Conservation (phyloP, 30 jellyfish, hydroid and myxozoan genomes). For the Haliclystus octoradiatus region DNA sequence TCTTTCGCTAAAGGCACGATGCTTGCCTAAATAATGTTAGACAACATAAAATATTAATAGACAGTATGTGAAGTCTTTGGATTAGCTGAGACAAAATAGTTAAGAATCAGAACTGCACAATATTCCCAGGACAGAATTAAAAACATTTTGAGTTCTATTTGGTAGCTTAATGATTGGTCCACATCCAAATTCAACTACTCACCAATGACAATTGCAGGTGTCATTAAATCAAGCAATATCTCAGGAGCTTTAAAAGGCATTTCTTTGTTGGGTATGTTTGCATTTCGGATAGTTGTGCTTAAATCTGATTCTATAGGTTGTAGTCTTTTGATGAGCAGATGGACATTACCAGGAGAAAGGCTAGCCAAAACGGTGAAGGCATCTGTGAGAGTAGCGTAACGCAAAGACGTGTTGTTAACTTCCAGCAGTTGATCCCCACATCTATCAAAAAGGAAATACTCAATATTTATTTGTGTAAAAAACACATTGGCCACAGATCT, state of each 20-base stretch:
- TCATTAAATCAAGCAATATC: neutral
- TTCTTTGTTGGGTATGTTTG: neutral
- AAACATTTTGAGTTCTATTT: too few relatives aligned
- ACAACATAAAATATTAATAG: too few relatives aligned
- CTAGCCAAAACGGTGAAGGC: slow-evolving; percentile 57
- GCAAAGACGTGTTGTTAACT: slow-evolving; percentile 43
- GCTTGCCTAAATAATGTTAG: too few relatives aligned
- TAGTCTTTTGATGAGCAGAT: slow-evolving; percentile 34
- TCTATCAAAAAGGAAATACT: slow-evolving; percentile 14
- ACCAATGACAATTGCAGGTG: neutral
- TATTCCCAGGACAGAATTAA: too few relatives aligned
- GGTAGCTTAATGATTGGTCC: too few relatives aligned
- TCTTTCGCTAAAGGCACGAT: too few relatives aligned
- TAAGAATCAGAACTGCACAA: too few relatives aligned
- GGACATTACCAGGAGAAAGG: slow-evolving; percentile 72
- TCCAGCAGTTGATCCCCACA: slow-evolving; percentile 72
- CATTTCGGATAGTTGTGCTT: neutral
- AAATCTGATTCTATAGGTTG: neutral
- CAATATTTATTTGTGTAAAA: neutral
- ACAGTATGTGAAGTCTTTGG: too few relatives aligned
- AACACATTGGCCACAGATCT: too few relatives aligned
- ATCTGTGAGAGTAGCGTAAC: slow-evolving; percentile 49
- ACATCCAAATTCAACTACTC: too few relatives aligned
- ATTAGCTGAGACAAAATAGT: too few relatives aligned
- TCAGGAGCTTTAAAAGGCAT: neutral